Evolutionary conservation across 2,888 invertebrate genomes (phyloP), one percentile per base, ranked within the genome.

Genomic region (Physocephala rufipes): DNA sequence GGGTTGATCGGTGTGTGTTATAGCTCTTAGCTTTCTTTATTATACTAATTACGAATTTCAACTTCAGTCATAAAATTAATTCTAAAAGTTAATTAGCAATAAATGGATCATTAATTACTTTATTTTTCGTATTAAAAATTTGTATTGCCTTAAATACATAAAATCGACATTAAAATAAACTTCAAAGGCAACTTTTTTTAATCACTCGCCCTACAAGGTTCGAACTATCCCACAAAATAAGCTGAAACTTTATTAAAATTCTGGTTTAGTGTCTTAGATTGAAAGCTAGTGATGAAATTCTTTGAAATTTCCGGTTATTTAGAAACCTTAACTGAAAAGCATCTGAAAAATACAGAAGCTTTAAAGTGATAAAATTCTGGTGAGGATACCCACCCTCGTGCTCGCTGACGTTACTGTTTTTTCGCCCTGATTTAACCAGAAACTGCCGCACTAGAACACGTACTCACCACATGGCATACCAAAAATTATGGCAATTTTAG

Each of bases 391-490:
- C 19, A n/a, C 12, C 7, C 15, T n/a, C 49, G 4, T 15, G 16
- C 49, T 15, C 49, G n/a, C 49, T n/a, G 36, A 36, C 36, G 36
- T 36, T 36, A n/a, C n/a, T n/a, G n/a, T 49, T 3, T 19, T 49
- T 4, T 19, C 3, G 49, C 12, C 16, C 19, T 19, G 19, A 47
- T 28, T 51, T 9, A 19, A 66, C n/a, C 79, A 79, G 79, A 80
- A 79, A 77, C 80, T 79, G 78, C 79, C 79, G 79, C 82, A 82
- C 82, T 82, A 80, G 79, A 80, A 81, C 82, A 83, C 82, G 84
- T 83, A 84, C 80, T 81, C 78, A 76, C 82, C 82, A 80, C 80
- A 83, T 83, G 82, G 81, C 82, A 81, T 82, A 81, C 79, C 82
- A 80, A 82, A 77, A 83, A 83, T 83, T 84, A 83, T 82, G 81